A percentile compares a stretch with the other conserved stretches of the same genome.
These are phyloP conservation scores for Aphidius ervi DNA, from an alignment of 1,140 invertebrate genomes.

Conservation along the genomic window DNA sequence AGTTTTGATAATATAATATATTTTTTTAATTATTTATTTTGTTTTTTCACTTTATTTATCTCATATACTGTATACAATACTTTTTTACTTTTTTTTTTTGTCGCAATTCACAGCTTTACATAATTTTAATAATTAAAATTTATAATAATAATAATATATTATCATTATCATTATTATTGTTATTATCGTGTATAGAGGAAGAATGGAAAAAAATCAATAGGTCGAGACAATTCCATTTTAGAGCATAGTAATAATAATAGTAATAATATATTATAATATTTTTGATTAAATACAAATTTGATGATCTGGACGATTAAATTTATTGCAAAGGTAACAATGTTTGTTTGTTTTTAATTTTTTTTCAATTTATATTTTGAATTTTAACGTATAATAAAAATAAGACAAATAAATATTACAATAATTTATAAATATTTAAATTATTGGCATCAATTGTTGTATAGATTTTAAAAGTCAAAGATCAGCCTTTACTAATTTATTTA, in stretches of 20 bases:
- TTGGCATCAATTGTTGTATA: neutral
- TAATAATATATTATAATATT: no score
- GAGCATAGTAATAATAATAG: neutral
- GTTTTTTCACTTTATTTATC: no score
- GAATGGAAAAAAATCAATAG: neutral
- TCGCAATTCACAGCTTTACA: neutral
- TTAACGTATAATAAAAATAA: no score
- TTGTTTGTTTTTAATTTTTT: neutral
- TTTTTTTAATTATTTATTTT: no score
- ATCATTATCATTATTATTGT: neutral
- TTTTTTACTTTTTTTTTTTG: no score
- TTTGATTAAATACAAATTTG: conserved; percentile 2
- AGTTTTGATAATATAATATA: no score
- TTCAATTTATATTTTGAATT: conserved; percentile 13
- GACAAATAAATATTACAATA: no score
- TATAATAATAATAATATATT: no score
- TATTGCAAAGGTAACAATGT: conserved; percentile 16
- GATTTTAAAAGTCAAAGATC: no score
- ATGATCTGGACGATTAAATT: conserved; percentile 17
- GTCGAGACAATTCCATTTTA: neutral
- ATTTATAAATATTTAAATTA: no score
- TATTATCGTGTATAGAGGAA: neutral
- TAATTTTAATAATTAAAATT: neutral
- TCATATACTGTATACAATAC: no score
- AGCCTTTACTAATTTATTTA: neutral